Base-by-base conservation (phyloP, 2,113 vertebrate species). In the Pardalotus punctatus region DNA sequence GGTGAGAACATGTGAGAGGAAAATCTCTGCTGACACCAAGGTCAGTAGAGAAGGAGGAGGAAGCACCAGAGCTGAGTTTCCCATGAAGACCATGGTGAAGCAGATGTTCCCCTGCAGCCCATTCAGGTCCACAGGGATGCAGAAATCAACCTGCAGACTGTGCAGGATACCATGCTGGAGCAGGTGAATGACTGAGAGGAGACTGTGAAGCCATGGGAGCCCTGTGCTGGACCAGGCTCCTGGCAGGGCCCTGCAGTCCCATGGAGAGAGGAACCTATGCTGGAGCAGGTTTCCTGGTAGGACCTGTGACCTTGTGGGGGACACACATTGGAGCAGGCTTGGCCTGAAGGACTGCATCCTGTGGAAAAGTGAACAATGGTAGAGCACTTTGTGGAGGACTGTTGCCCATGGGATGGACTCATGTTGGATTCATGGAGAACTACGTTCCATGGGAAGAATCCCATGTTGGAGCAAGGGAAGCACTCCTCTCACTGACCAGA, bases 271-370 rank as follows among this genome's bases (percentile, higher is more conserved):
- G 42, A 85, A 2, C 7, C n/a, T 24, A 12, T 3, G 3, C 8
- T 74, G 29, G 7, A 28, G 14, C 5, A 62, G 14, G 2, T 47
- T 42, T 47, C n/a, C 40, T 73, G 23, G 23, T 10, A 12, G 19
- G 18, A 3, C n/a, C 28, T 47, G 33, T 28, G 28, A 54, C 18
- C 11, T 9, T 8, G 11, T 54, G 48, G 14, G 3, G 10, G 6
- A 54, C 14, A 5, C 22, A 64, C 40, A 47, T 0, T 19, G n/a
- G 40, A 38, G 11, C 0, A 33, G 25, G 27, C 21, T 53, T 2
- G 27, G 33, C 33, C 67, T 53, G 47, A 45, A 45, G 27, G 17
- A 33, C 13, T 53, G 22, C 27, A 33, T 11, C 17, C 38, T 45
- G 33, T 3, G 57, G 38, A 17, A 61, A 5, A 72, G 17, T 17